Evolutionary conservation across 1,140 invertebrate genomes (phyloP).

Genomic region (Limonius californicus): DNA sequence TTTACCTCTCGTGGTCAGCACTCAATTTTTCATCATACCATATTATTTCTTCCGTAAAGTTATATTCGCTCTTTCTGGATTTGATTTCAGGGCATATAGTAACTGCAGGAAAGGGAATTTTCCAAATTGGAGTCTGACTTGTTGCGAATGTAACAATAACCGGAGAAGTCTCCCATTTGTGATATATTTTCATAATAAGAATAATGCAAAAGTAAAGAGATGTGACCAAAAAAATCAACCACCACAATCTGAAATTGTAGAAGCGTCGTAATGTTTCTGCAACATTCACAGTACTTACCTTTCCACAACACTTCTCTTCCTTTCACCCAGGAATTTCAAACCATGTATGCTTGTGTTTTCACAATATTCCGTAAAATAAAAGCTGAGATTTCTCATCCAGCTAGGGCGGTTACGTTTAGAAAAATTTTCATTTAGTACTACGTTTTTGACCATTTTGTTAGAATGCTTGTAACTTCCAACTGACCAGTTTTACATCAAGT

Average conservation of each 20-base stretch:
- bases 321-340: not conserved
- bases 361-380: conserved; percentile 16
- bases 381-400: conserved; percentile 1
- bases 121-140: conserved; percentile 50
- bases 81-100: conserved; percentile 52
- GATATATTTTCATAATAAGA: conserved; percentile 48
- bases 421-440: too few relatives aligned
- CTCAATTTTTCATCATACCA: too few relatives aligned
- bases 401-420: too few relatives aligned
- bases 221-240: too few relatives aligned
- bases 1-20: too few relatives aligned
- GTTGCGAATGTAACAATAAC: conserved; percentile 54
- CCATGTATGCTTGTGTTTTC: conserved; percentile 1
- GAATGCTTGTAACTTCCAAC: too few relatives aligned
- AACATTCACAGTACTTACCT: conserved; percentile 28
- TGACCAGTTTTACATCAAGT: too few relatives aligned
- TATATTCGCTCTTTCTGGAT: conserved; percentile 18
- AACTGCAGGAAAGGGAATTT: conserved; percentile 53
- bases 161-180: conserved; percentile 51
- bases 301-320: not conserved
- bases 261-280: too few relatives aligned
- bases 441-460: too few relatives aligned
- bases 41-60: conserved; percentile 32
- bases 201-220: conserved; percentile 44
- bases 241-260: too few relatives aligned